Evolutionary conservation across 2,888 invertebrate species (phyloP), one percentile per base, ranked within the genome.

Genomic region (Hydraecia micacea): DNA sequence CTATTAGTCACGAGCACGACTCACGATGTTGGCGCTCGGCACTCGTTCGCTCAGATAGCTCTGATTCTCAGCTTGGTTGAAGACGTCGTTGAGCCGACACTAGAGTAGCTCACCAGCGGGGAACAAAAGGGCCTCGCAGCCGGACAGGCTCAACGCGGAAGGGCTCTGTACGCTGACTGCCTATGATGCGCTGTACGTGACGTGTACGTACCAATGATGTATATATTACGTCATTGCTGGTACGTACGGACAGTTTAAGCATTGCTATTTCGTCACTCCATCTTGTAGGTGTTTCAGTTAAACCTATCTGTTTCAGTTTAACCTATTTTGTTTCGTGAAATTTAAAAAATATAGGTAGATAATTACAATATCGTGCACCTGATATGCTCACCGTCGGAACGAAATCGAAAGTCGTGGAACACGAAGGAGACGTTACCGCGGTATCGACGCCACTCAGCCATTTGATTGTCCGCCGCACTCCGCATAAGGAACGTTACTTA

Each of bases 331-430:
- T 7, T 36, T 36, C 36, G 13, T 36, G 36, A 36, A 13, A 65
- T 36, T 3, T 0, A 25, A 32, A 55, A 70, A 42, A 69, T 9
- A 6, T 70, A 13, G n/a, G 2, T 49, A 13, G n/a, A 1, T 49
- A 21, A 49, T 60, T n/a, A 36, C 60, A 60, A 62, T 62, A 49
- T 62, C 36, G 49, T 49, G 49, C n/a, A 39, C 46, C n/a, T 62
- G 28, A 62, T 39, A 49, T 49, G 36, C 49, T 73, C n/a, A 25
- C 28, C 39, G 28, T 62, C 28, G 18, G 18, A 73, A 74, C 49
- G 52, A 63, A 76, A 74, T n/a, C n/a, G 71, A 72, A 75, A 72
- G 72, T 72, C 18, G 46, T 60, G 32, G 55, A 18, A 36, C 36
- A n/a, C 66, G 42, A 28, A 36, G 13, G 8, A 32, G 42, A 62